These are phyloP conservation scores for Numenius arquata DNA, from an alignment of 2,113 vertebrate species.

Conservation along the genomic window DNA sequence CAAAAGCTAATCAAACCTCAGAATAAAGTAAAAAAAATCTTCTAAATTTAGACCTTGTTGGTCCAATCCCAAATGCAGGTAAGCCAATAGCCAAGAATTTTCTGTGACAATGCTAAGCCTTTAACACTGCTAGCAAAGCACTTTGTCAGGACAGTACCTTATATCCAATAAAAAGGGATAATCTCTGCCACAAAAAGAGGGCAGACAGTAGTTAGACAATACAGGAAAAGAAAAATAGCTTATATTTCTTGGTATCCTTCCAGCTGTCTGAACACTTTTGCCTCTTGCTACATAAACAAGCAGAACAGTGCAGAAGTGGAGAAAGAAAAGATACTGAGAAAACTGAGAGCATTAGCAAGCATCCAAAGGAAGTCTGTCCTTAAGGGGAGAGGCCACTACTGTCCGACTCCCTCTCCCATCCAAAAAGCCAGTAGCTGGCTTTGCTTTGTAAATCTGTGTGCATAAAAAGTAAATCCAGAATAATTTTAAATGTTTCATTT, in stretches of 20 bases:
- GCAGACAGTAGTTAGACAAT: neutral
- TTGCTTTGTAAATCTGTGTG: neutral
- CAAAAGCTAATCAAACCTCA: neutral
- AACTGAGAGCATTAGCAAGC: neutral
- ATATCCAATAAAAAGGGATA: neutral
- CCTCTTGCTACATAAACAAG: neutral
- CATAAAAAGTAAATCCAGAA: neutral
- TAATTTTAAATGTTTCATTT: neutral
- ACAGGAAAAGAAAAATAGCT: neutral
- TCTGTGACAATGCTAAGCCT: neutral
- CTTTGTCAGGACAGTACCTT: neutral
- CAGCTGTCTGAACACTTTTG: neutral
- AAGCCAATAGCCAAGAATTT: neutral
- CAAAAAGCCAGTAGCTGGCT: neutral
- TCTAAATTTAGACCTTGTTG: neutral
- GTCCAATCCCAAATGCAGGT: neutral
- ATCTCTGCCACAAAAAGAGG: neutral
- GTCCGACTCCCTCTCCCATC: neutral
- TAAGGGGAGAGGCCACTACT: neutral
- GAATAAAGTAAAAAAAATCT: neutral
- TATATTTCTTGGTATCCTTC: neutral
- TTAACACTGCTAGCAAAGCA: neutral
- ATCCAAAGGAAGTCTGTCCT: neutral
- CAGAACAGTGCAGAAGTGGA: neutral
- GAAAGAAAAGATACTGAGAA: neutral